Conservation (phyloP, 2,888 invertebrate genomes). For the Acronicta aceris region DNA sequence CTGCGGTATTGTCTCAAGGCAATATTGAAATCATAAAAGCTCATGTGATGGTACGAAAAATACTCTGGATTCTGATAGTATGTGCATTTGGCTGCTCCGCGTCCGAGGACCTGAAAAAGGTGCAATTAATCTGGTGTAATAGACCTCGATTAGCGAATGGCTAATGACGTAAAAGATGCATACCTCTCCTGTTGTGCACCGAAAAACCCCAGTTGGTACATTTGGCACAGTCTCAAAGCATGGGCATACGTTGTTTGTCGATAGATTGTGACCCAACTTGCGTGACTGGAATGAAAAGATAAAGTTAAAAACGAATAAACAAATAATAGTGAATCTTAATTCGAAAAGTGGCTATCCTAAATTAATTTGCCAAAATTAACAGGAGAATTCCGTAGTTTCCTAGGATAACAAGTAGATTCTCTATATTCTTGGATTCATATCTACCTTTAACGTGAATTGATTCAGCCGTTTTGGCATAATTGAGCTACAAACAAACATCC, state of each 20-base stretch:
- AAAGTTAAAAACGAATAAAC: no score
- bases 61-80: slow-evolving; percentile 79
- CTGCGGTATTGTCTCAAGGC: slow-evolving; percentile 62
- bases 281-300: slow-evolving; percentile 66
- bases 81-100: slow-evolving; percentile 65
- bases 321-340: no score
- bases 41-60: slow-evolving; percentile 79
- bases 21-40: slow-evolving; percentile 74
- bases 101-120: slow-evolving; percentile 70
- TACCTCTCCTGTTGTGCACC: slow-evolving; percentile 74
- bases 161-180: background rate
- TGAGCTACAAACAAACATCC: no score
- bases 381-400: no score
- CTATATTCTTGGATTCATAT: no score
- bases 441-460: no score
- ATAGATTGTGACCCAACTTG: slow-evolving; percentile 71
- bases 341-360: no score
- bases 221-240: slow-evolving; percentile 63
- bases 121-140: background rate
- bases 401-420: no score
- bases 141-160: no score
- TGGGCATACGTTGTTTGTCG: slow-evolving; percentile 52
- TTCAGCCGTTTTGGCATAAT: no score
- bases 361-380: no score
- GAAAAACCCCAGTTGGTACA: slow-evolving; percentile 75